phyloP scores from a whole-genome alignment of 2,888 invertebrate species.

The Rhaphigaster nebulosa region DNA sequence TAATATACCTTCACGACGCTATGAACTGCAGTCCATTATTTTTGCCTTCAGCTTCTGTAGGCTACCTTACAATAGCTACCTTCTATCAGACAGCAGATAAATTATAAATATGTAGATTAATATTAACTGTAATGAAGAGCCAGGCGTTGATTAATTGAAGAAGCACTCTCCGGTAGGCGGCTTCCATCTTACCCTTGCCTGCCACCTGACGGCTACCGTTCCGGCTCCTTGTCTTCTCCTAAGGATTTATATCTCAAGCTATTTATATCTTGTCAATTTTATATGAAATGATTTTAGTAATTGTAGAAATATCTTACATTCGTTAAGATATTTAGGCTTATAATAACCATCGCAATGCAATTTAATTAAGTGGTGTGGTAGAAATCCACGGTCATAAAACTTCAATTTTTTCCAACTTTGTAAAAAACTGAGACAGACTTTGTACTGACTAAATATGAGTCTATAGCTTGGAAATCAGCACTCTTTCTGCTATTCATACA shows the following conservation, averaged over 20 bases:
- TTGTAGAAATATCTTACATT: not conserved
- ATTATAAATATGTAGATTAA: constrained; percentile 50
- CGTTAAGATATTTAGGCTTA: no score
- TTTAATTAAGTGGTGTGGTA: no score
- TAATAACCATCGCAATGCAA: no score
- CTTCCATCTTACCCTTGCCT: not conserved
- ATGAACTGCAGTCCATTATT: not conserved
- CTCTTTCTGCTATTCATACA: no score
- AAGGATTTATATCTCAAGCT: not conserved
- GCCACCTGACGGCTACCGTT: not conserved
- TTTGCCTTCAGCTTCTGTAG: not conserved
- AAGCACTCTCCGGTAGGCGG: not conserved
- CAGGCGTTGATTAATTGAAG: constrained; percentile 32
- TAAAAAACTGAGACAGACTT: no score
- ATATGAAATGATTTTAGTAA: not conserved
- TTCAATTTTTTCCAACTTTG: no score
- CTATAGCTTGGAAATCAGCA: no score
- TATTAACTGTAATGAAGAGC: constrained; percentile 36
- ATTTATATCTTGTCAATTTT: not conserved
- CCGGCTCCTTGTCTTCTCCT: not conserved
- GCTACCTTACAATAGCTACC: not conserved
- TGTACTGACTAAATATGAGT: no score
- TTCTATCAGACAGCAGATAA: not conserved
- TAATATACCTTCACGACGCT: not conserved
- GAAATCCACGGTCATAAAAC: no score